These are phyloP conservation scores for Caenorhabditis inopinata DNA, from an alignment of 1,140 invertebrate genomes.

Conservation along the genomic window DNA sequence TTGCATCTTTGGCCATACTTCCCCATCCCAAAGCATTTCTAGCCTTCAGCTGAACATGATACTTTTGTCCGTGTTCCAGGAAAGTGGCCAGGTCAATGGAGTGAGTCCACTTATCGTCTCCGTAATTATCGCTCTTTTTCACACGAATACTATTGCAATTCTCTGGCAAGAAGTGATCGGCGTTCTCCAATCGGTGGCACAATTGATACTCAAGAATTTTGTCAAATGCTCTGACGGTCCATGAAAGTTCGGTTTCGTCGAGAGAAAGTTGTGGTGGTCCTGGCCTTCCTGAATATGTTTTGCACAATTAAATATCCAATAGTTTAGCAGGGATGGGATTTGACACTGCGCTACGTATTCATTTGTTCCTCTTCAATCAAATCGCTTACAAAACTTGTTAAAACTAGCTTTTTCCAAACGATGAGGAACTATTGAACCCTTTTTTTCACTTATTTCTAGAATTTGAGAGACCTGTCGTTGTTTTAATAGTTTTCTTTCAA, in stretches of 20 bases:
- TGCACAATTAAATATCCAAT: too few relatives aligned
- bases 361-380: too few relatives aligned
- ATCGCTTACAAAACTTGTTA: too few relatives aligned
- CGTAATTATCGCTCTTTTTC: constrained; percentile 29
- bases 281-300: constrained; percentile 35
- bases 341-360: too few relatives aligned
- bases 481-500: too few relatives aligned
- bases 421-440: too few relatives aligned
- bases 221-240: constrained; percentile 38
- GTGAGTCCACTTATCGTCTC: constrained; percentile 23
- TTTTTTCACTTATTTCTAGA: too few relatives aligned
- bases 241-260: constrained; percentile 13
- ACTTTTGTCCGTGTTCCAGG: constrained; percentile 28
- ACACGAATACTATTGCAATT: constrained; percentile 16
- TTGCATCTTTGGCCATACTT: constrained; percentile 39
- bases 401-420: too few relatives aligned
- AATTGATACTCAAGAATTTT: constrained; percentile 35
- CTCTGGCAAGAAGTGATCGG: constrained; percentile 34
- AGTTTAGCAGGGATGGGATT: too few relatives aligned
- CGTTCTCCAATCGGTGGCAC: constrained; percentile 9
- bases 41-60: constrained; percentile 42
- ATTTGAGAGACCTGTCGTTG: too few relatives aligned
- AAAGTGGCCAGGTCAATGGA: not conserved
- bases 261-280: constrained; percentile 36
- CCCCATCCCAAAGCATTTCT: constrained; percentile 43